Evolutionary conservation across 1,140 invertebrate species (phyloP).

Genomic region (Temnothorax nylanderi): DNA sequence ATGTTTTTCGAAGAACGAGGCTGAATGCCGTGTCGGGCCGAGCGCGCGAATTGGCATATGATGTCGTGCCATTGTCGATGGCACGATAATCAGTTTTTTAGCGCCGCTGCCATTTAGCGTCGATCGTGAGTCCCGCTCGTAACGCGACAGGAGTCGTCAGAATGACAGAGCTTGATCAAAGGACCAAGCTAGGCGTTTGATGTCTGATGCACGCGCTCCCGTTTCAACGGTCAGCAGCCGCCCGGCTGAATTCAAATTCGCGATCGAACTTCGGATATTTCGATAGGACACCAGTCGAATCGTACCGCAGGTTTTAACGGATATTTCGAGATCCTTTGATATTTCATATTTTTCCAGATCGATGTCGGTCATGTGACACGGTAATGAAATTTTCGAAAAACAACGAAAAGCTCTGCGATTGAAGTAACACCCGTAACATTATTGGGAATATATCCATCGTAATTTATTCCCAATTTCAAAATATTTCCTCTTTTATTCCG

Average conservation of each 20-base stretch:
- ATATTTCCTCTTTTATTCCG: constrained; percentile 27
- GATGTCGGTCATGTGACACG: constrained; percentile 29
- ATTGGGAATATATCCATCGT: constrained; percentile 33
- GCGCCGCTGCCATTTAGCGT: constrained; percentile 48
- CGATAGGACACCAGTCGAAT: constrained; percentile 58
- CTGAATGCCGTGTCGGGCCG: background rate
- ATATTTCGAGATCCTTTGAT: constrained; percentile 64
- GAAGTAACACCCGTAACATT: constrained; percentile 31
- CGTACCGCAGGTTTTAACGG: constrained; percentile 50
- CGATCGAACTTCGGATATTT: constrained; percentile 70
- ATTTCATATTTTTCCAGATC: constrained; percentile 61
- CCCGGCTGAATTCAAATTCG: constrained; percentile 71
- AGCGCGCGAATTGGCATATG: background rate
- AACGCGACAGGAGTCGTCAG: constrained; percentile 78
- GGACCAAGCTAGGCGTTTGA: constrained; percentile 78
- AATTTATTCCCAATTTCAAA: constrained; percentile 20
- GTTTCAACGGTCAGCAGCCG: constrained; percentile 72
- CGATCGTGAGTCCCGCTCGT: constrained; percentile 62
- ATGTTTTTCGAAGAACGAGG: constrained; percentile 45
- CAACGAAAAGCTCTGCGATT: constrained; percentile 48
- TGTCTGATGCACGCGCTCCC: constrained; percentile 78
- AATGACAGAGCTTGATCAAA: constrained; percentile 82
- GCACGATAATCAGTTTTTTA: constrained; percentile 76
- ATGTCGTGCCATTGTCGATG: constrained; percentile 66
- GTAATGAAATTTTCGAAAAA: constrained; percentile 60